These are phyloP conservation scores for Harmothoe impar DNA, from an alignment of 2,888 invertebrate species.

Conservation along the genomic window DNA sequence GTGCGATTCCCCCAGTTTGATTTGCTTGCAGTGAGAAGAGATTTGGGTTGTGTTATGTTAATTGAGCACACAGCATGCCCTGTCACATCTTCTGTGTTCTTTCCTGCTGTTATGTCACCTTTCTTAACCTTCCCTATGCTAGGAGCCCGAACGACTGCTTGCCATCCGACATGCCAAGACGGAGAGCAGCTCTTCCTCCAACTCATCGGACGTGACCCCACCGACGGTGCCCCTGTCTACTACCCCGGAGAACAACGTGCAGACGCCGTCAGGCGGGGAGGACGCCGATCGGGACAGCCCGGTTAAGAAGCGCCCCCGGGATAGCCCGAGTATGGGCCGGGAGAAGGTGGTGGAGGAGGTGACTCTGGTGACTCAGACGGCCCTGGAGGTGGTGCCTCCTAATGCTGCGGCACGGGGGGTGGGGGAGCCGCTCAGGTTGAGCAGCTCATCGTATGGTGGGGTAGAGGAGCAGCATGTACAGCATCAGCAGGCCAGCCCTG, in stretches of 20 bases:
- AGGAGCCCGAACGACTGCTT: conserved; percentile 58
- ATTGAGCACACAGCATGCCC: conserved; percentile 42
- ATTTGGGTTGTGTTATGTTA: background rate
- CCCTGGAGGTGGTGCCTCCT: conserved; percentile 8
- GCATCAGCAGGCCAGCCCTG: background rate
- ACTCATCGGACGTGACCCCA: background rate
- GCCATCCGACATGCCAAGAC: conserved; percentile 49
- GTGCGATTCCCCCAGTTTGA: background rate
- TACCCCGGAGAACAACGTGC: conserved; percentile 34
- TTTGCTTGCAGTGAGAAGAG: conserved; percentile 9
- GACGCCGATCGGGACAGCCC: conserved; percentile 52
- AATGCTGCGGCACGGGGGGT: background rate
- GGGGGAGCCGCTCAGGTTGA: background rate
- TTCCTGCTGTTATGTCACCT: conserved; percentile 62
- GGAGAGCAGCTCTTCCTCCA: conserved; percentile 14
- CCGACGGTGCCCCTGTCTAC: background rate
- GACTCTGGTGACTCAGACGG: conserved; percentile 18
- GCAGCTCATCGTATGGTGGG: background rate
- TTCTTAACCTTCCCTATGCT: conserved; percentile 56
- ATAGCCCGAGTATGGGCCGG: background rate
- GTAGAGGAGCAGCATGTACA: background rate
- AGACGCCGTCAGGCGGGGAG: conserved; percentile 8
- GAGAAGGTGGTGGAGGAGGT: conserved; percentile 55
- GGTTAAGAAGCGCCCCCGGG: conserved; percentile 42
- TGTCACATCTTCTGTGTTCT: conserved; percentile 60